phyloP scores from a whole-genome alignment of 2,797 vertebrate genomes.

The Mastacembelus armatus region DNA sequence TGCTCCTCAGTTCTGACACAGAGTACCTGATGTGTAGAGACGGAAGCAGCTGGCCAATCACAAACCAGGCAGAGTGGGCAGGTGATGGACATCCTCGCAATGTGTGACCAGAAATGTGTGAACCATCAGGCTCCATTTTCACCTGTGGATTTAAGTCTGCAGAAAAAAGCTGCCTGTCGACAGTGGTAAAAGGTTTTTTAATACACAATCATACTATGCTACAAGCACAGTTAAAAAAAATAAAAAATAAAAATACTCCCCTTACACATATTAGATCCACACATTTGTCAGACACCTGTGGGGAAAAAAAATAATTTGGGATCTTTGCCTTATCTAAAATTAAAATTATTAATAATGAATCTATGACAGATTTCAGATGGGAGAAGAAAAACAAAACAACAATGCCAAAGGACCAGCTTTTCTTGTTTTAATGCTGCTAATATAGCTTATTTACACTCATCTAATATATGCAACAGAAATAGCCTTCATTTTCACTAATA shows the following conservation, averaged over 20 bases:
- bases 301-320: slow-evolving; percentile 64
- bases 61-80: neutral
- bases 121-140: slow-evolving; percentile 32
- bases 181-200: slow-evolving; percentile 47
- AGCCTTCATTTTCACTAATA: slow-evolving; percentile 69
- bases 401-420: slow-evolving; percentile 59
- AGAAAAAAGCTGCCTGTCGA: slow-evolving; percentile 50
- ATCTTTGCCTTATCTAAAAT: slow-evolving; percentile 69
- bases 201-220: slow-evolving; percentile 65
- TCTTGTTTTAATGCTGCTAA: slow-evolving; percentile 73
- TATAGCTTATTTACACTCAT: slow-evolving; percentile 84
- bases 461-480: slow-evolving; percentile 75
- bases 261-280: slow-evolving; percentile 59
- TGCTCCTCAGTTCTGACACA: slow-evolving; percentile 16
- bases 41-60: slow-evolving; percentile 54
- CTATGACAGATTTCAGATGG: slow-evolving; percentile 41
- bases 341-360: slow-evolving; percentile 61
- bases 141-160: slow-evolving; percentile 36
- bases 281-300: slow-evolving; percentile 71
- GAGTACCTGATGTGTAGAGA: slow-evolving; percentile 59
- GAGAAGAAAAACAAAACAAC: slow-evolving; percentile 37
- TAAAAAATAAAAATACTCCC: slow-evolving; percentile 45
- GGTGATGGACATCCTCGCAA: slow-evolving; percentile 3
- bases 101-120: slow-evolving; percentile 32
- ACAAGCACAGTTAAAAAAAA: slow-evolving; percentile 70